Evolutionary conservation across 2,888 invertebrate genomes (phyloP), one percentile per base, ranked within the genome.

Genomic region (Caenorhabditis plicata): DNA sequence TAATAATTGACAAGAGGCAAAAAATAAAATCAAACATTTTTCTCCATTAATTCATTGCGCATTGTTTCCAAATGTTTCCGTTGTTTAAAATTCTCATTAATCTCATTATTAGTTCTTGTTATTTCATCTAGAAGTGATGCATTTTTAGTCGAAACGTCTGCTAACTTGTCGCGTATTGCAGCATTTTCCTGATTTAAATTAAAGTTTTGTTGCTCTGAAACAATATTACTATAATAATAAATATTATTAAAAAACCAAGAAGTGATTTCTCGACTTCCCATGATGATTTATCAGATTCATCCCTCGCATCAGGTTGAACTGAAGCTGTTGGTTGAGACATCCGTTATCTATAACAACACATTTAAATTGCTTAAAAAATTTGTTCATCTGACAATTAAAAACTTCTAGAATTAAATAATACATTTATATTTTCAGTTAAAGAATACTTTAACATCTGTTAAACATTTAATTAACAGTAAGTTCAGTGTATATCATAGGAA

Each of bases 261-360:
- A 46, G 41, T n/a, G 60, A 40, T 20, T 53, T 60, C 15, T 60
- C 60, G 15, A 60, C 39, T 26, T 53, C 49, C 60, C 60, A 60
- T 19, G 41, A 41, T 1, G 41, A n/a, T 26, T 45, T 35, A 7
- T 60, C 60, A 22, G 48, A 44, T 9, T 52, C 58, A 25, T 31
- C 38, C 5, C 39, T 19, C 1, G 35, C 45, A 9, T 25, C 23
- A 7, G 39, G 42, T 15, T 50, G 46, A 8, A n/a, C 44, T 19
- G 42, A 32, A 45, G 46, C 33, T n/a, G 19, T 45, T 40, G 36
- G 35, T 19, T 22, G 56, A 47, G 20, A 42, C 33, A 19, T 50
- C 46, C 15, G 17, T 50, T n/a, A n/a, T n/a, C n/a, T n/a, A n/a
- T n/a, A n/a, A n/a, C n/a, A n/a, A n/a, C n/a, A n/a, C n/a, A n/a